Evolutionary conservation across 2,888 invertebrate species (phyloP).

Genomic region (Lampropteryx suffumata): DNA sequence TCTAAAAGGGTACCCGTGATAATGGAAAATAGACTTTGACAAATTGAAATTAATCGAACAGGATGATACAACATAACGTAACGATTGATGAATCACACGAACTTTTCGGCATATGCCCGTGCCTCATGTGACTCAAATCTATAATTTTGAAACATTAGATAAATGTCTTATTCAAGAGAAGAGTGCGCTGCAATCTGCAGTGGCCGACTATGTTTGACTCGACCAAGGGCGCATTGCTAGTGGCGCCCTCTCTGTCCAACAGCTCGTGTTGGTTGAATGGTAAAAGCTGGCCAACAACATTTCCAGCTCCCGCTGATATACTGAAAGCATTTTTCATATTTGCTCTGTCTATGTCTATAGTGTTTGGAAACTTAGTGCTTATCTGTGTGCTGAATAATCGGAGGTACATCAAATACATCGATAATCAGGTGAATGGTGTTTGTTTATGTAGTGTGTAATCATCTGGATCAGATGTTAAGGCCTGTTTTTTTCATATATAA

Average conservation of each 20-base stretch:
- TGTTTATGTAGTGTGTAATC: no score
- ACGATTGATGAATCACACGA: constrained; percentile 45
- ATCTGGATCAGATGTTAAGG: no score
- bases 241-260: constrained; percentile 91
- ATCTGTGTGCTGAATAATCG: constrained; percentile 93
- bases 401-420: constrained; percentile 92
- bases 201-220: constrained; percentile 85
- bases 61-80: constrained; percentile 46
- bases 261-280: constrained; percentile 90
- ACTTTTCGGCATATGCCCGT: constrained; percentile 57
- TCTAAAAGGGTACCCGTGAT: constrained; percentile 13
- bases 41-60: constrained; percentile 30
- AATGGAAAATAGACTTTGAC: constrained; percentile 31
- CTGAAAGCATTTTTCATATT: constrained; percentile 90
- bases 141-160: constrained; percentile 31
- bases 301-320: constrained; percentile 87
- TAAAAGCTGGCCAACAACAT: constrained; percentile 85
- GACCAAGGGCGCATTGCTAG: constrained; percentile 87
- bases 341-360: constrained; percentile 89
- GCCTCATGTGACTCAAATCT: constrained; percentile 11
- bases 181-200: constrained; percentile 69
- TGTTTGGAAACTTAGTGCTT: constrained; percentile 90
- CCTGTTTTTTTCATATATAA: no score
- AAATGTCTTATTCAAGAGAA: constrained; percentile 77
- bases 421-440: constrained; percentile 87